Percentiles rank a stretch among this genome's conserved stretches.
These are phyloP conservation scores for Chiloscyllium plagiosum DNA, from an alignment of 2,113 vertebrate species.

Conservation along the genomic window DNA sequence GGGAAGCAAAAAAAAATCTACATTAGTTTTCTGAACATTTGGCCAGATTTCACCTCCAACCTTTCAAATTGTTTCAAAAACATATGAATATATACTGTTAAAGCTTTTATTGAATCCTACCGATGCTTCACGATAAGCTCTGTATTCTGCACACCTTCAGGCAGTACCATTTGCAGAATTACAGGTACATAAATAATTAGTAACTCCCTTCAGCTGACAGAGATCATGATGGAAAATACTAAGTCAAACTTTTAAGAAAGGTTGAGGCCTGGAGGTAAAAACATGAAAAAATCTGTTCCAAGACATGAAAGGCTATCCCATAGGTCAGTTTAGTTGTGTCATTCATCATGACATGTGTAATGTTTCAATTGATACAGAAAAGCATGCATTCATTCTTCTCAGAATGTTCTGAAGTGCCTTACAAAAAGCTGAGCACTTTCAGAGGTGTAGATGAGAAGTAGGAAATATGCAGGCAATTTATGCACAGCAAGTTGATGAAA, in stretches of 20 bases:
- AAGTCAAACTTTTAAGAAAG: neutral
- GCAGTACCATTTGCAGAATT: neutral
- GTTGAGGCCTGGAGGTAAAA: neutral
- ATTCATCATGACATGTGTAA: neutral
- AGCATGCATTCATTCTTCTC: neutral
- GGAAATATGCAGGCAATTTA: neutral
- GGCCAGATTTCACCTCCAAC: neutral
- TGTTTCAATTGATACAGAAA: neutral
- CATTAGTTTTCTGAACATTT: neutral
- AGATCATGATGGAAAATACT: neutral
- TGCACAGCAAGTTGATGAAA: neutral
- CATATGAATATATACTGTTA: neutral
- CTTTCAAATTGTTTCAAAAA: neutral
- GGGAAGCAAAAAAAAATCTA: neutral
- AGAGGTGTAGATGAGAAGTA: neutral
- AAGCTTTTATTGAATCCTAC: neutral
- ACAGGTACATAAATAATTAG: neutral
- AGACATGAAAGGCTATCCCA: neutral
- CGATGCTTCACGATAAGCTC: neutral
- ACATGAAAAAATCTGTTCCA: neutral
- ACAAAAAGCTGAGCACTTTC: neutral
- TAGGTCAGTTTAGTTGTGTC: neutral
- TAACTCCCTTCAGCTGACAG: neutral
- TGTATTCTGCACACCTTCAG: neutral
- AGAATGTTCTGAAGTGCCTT: neutral